phyloP scores from a whole-genome alignment of 1,140 invertebrate species.

The Lasaia peninsularis region DNA sequence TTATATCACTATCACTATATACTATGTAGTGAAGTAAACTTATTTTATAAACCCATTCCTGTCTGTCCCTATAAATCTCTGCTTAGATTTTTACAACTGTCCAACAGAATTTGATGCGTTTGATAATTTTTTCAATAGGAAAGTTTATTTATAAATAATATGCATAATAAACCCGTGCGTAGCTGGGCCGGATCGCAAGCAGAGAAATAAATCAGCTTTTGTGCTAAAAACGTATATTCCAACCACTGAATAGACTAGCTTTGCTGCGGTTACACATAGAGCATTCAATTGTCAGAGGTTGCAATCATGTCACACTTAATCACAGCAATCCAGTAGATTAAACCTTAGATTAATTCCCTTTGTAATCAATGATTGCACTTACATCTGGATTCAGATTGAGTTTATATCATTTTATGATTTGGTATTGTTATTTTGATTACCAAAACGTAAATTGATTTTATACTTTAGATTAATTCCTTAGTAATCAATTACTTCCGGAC shows the following conservation, averaged over 20 bases:
- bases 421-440: neutral
- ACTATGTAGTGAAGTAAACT: too few species aligned
- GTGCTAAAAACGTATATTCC: neutral
- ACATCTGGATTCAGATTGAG: neutral
- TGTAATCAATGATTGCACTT: conserved; percentile 12
- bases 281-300: conserved; percentile 2
- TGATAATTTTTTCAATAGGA: too few species aligned
- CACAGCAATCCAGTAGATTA: conserved; percentile 5
- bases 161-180: too few species aligned
- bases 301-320: conserved; percentile 3
- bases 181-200: too few species aligned
- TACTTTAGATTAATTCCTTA: conserved; percentile 13
- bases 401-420: neutral
- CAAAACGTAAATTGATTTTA: too few species aligned
- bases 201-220: too few species aligned
- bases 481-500: conserved; percentile 2
- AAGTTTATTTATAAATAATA: too few species aligned
- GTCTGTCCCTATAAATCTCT: too few species aligned
- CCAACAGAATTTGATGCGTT: too few species aligned
- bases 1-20: too few species aligned
- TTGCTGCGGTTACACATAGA: neutral
- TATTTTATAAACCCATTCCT: too few species aligned
- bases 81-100: too few species aligned
- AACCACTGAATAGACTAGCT: neutral
- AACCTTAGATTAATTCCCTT: conserved; percentile 13